Evolutionary conservation across 2,888 invertebrate genomes (phyloP).

Genomic region (Phengaris arion): DNA sequence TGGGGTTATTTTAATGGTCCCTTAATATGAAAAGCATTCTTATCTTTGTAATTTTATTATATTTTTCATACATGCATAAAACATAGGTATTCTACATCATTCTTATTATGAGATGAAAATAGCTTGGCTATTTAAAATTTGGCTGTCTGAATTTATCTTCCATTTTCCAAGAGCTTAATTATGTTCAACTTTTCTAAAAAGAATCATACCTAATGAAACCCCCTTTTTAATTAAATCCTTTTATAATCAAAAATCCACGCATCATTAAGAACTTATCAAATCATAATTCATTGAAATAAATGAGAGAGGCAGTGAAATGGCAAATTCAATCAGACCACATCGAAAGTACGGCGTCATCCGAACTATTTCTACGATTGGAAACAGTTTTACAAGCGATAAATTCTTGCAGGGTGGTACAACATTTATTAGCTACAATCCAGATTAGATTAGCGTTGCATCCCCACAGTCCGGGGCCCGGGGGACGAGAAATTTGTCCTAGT

Average conservation of each 20-base stretch:
- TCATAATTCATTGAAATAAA: slow-evolving; percentile 42
- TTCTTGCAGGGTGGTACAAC: slow-evolving; percentile 71
- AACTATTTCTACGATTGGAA: slow-evolving; percentile 75
- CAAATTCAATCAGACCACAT: slow-evolving; percentile 71
- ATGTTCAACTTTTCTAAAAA: background rate
- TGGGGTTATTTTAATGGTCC: background rate
- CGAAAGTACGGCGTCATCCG: slow-evolving; percentile 61
- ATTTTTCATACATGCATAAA: too few relatives aligned
- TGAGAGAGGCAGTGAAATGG: slow-evolving; percentile 56
- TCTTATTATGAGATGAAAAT: too few relatives aligned
- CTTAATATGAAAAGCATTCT: background rate
- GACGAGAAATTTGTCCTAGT: slow-evolving; percentile 74
- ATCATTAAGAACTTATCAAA: slow-evolving; percentile 13
- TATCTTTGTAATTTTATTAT: too few relatives aligned
- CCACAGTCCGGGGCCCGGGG: slow-evolving; percentile 56
- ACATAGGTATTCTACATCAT: too few relatives aligned
- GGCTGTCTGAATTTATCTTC: too few relatives aligned
- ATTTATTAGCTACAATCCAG: slow-evolving; percentile 79
- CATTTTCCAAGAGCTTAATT: too few relatives aligned
- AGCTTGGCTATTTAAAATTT: too few relatives aligned
- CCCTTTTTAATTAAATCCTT: background rate
- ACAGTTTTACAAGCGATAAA: slow-evolving; percentile 80
- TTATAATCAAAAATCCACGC: background rate
- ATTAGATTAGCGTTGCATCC: slow-evolving; percentile 79
- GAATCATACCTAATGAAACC: background rate